Conservation (phyloP, 2,797 vertebrate species). For the Gymnodraco acuticeps region DNA sequence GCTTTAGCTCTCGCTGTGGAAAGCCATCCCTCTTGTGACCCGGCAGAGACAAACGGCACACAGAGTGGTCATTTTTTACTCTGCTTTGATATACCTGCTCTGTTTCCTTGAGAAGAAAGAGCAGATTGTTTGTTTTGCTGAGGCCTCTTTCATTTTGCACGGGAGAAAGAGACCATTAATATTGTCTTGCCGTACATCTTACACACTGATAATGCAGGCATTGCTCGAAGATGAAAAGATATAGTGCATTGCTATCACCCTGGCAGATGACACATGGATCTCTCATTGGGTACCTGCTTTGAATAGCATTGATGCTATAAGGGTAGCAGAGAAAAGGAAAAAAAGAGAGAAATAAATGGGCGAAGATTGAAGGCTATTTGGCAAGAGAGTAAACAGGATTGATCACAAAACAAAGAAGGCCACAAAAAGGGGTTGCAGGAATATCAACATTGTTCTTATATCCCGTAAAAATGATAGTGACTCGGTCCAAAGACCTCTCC, state of each 20-base stretch:
- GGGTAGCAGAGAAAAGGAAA: constrained; percentile 21
- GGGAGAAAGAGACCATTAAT: constrained; percentile 82
- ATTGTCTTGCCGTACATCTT: constrained; percentile 84
- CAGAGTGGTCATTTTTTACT: constrained; percentile 78
- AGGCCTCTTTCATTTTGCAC: constrained; percentile 82
- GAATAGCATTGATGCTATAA: constrained; percentile 65
- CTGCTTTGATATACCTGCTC: constrained; percentile 82
- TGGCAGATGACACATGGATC: constrained; percentile 82
- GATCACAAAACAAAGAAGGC: constrained; percentile 24
- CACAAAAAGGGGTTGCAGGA: constrained; percentile 6
- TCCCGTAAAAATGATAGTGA: constrained; percentile 8
- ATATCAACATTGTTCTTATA: constrained; percentile 12
- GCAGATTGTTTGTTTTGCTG: constrained; percentile 84
- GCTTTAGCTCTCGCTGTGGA: constrained; percentile 32
- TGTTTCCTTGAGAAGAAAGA: constrained; percentile 83
- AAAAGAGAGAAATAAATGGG: constrained; percentile 21
- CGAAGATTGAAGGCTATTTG: constrained; percentile 13
- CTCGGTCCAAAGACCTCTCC: not conserved
- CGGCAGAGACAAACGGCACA: constrained; percentile 73
- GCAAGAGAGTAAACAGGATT: constrained; percentile 7
- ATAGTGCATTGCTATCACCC: constrained; percentile 83
- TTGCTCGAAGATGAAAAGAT: constrained; percentile 86
- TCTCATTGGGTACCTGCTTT: constrained; percentile 60
- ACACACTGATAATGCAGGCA: constrained; percentile 86
- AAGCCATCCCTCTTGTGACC: constrained; percentile 73